phyloP scores from a whole-genome alignment of 2,888 invertebrate species.

The Eilema sororculum region DNA sequence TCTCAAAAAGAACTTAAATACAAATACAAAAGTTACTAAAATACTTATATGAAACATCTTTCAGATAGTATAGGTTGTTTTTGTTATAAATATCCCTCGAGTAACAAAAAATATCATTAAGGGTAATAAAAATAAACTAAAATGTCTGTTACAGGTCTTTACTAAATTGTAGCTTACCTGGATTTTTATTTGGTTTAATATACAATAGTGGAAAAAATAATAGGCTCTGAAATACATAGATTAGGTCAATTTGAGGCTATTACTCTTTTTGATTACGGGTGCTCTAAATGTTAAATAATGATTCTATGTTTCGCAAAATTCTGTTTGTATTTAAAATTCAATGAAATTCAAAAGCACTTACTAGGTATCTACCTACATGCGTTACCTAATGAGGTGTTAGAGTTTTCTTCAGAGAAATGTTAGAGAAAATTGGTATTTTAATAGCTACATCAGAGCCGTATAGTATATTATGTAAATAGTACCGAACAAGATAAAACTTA shows the following conservation, averaged over 20 bases:
- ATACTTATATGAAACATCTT: not conserved
- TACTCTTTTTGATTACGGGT: not conserved
- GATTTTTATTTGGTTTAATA: not conserved
- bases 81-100: not conserved
- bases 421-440: not conserved
- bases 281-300: too few species aligned
- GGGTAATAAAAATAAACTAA: not conserved
- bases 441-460: not conserved
- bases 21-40: not conserved
- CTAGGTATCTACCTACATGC: not conserved
- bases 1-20: not conserved
- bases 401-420: not conserved
- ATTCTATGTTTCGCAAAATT: too few species aligned
- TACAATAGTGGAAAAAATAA: not conserved
- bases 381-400: not conserved
- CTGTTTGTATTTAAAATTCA: too few species aligned
- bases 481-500: too few species aligned
- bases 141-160: not conserved
- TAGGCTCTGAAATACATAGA: not conserved
- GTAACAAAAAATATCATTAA: not conserved
- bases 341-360: too few species aligned
- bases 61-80: not conserved
- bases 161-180: not conserved
- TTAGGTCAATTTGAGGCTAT: not conserved
- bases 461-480: too few species aligned